phyloP scores from a whole-genome alignment of 2,888 invertebrate genomes.

The Xylota sylvarum region DNA sequence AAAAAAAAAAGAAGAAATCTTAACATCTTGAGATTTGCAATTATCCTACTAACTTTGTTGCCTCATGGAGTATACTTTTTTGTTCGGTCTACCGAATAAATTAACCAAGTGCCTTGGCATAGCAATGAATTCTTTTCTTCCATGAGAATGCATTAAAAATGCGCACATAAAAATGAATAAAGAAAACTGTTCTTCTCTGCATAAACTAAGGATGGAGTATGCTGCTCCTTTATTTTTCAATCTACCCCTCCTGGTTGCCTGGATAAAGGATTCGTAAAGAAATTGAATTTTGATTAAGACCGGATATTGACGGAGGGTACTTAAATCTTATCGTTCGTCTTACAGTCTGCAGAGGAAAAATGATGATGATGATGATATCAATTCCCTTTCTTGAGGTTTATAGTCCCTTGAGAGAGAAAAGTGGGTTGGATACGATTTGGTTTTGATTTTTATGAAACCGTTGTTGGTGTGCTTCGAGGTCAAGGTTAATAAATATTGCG shows the following conservation, averaged over 20 bases:
- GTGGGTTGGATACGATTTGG: neutral
- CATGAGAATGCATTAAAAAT: neutral
- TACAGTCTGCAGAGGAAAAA: neutral
- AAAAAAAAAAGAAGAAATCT: too few species aligned
- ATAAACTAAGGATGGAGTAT: too few species aligned
- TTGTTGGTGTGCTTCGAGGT: neutral
- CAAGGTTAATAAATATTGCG: neutral
- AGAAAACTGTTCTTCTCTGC: neutral
- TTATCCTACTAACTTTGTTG: neutral
- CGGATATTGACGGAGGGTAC: slow-evolving; percentile 1
- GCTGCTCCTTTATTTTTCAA: neutral
- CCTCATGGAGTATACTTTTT: neutral
- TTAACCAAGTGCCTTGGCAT: neutral
- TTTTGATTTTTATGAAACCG: slow-evolving; percentile 1
- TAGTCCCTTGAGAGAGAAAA: slow-evolving; percentile 2
- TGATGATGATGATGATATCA: neutral
- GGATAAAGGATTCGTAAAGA: neutral
- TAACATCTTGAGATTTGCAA: neutral
- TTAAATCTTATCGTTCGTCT: neutral
- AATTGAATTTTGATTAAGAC: slow-evolving; percentile 2
- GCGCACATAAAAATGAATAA: slow-evolving; percentile 1
- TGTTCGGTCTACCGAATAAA: neutral
- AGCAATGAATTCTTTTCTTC: neutral
- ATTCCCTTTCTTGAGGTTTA: neutral
- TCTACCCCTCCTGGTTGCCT: neutral